phyloP scores from a whole-genome alignment of 2,888 invertebrate genomes.

The Ctena decussata region DNA sequence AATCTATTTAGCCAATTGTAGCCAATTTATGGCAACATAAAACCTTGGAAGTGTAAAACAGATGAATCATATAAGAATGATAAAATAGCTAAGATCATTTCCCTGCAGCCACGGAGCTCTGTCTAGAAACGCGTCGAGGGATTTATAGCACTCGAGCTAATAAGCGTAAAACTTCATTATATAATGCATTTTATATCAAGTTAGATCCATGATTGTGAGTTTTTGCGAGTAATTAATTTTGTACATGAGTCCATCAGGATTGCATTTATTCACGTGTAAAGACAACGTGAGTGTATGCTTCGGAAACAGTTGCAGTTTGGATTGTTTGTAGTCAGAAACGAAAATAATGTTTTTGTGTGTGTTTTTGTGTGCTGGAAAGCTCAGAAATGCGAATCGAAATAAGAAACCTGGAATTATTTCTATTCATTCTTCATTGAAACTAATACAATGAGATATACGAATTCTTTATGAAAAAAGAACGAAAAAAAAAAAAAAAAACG shows the following conservation, averaged over 20 bases:
- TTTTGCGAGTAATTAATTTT: background rate
- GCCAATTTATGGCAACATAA: background rate
- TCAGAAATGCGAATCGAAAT: too few relatives aligned
- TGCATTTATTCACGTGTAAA: too few relatives aligned
- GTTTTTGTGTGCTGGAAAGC: too few relatives aligned
- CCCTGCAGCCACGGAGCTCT: background rate
- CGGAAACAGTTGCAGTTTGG: too few relatives aligned
- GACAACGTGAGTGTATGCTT: too few relatives aligned
- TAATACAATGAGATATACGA: too few relatives aligned
- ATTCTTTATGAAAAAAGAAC: too few relatives aligned
- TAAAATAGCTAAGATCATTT: background rate
- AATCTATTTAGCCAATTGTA: background rate
- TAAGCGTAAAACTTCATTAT: background rate
- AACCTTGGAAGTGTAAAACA: background rate
- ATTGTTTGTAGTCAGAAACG: too few relatives aligned
- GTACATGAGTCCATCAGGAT: background rate
- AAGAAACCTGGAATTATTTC: too few relatives aligned
- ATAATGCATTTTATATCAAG: background rate
- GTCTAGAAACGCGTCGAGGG: background rate
- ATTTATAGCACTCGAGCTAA: background rate
- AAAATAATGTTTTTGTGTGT: too few relatives aligned
- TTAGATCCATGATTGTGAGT: background rate
- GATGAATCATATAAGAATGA: background rate
- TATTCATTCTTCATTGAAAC: too few relatives aligned
- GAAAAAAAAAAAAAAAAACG: too few relatives aligned